Conservation (phyloP, 2,888 invertebrate genomes). For the Deilephila porcellus region DNA sequence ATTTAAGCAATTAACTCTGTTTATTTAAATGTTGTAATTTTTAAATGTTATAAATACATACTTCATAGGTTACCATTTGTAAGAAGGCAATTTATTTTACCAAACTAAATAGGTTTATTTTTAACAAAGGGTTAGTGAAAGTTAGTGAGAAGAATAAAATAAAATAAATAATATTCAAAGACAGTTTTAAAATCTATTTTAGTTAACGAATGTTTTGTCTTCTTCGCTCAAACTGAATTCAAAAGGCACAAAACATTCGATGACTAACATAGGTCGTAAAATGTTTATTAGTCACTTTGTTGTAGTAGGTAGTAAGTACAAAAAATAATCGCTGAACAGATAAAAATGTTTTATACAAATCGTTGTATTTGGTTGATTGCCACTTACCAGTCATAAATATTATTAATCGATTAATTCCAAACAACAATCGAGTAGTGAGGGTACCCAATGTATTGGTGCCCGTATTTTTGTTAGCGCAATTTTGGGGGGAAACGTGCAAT, state of each 20-base stretch:
- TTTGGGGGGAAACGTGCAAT: slow-evolving; percentile 62
- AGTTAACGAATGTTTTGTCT: too few relatives aligned
- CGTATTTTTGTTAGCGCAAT: slow-evolving; percentile 81
- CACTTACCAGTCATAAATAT: neutral
- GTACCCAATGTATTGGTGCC: slow-evolving; percentile 49
- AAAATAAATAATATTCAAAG: too few relatives aligned
- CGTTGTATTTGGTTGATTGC: neutral
- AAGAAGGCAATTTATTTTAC: neutral
- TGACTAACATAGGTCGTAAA: too few relatives aligned
- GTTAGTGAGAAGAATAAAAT: too few relatives aligned
- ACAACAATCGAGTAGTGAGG: slow-evolving; percentile 53
- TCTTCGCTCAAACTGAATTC: too few relatives aligned
- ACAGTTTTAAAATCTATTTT: too few relatives aligned
- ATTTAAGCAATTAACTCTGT: neutral
- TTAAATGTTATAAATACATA: neutral
- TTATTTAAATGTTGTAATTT: neutral
- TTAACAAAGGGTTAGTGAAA: too few relatives aligned
- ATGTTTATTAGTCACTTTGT: too few relatives aligned
- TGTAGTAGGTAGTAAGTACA: too few relatives aligned
- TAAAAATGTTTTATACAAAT: neutral
- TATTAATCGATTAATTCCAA: slow-evolving; percentile 39
- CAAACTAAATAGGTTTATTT: too few relatives aligned
- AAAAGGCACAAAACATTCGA: too few relatives aligned
- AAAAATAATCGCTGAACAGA: neutral
- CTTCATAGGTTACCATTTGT: neutral